Evolutionary conservation across 2,888 invertebrate species (phyloP), one percentile per base, ranked within the genome.

Genomic region (Teinopalpus imperialis): DNA sequence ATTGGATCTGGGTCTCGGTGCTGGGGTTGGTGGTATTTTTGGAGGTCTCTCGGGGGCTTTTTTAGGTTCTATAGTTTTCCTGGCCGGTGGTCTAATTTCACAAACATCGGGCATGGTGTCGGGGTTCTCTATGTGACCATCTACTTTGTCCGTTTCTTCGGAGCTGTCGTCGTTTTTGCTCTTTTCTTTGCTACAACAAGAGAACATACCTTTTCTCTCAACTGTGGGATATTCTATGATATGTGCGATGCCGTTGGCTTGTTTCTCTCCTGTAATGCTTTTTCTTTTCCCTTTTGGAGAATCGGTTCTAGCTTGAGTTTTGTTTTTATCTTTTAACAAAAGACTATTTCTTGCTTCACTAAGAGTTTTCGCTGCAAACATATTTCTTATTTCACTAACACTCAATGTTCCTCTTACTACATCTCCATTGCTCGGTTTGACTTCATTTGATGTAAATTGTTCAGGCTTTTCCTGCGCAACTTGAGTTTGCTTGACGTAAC

Each of bases 201-300:
- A 93, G 67, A 94, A 94, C 69, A 93, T 91, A 43, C 92, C 92
- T 79, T 93, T 93, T 29, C 94, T 87, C 69, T 94, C 93, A 2
- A 94, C 91, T 0, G 94, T 94, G 0, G 93, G 91, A 62, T 94
- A 94, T 63, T 94, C 93, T 63, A 94, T 93, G 24, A 93, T 87
- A 57, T 92, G 91, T 8, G 82, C 78, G 34, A 59, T 81, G 6
- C 87, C 85, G 49, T 88, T 89, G 0, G 80, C 58, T 29, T 83
- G 83, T 51, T 83, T 88, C 1, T 88, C 88, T 21, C 62, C 61
- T 4, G 72, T 49, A 2, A 77, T 49, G 56, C 86, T 87, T 72
- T 82, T 87, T 56, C 88, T 72, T 65, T 86, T 90, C 10, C 77
- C 69, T 63, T 82, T 88, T 0, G 85, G 87, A 0, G 89, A 87